Conservation (phyloP, 2,888 invertebrate genomes). For the Caenorhabditis japonica region DNA sequence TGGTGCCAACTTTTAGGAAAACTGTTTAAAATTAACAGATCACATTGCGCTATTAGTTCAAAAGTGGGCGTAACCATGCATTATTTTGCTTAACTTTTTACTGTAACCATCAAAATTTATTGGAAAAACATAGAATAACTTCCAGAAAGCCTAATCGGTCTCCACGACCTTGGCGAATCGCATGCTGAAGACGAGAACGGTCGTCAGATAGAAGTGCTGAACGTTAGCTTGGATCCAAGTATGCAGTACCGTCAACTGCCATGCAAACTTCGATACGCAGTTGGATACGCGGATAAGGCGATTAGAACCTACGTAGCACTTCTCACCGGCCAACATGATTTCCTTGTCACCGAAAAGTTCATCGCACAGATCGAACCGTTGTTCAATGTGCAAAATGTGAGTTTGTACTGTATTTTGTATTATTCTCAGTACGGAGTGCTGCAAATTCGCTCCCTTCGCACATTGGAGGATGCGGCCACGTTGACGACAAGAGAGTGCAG, state of each 20-base stretch:
- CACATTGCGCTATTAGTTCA: too few species aligned
- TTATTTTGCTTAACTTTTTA: too few species aligned
- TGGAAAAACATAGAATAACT: too few species aligned
- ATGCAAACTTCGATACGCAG: conserved; percentile 61
- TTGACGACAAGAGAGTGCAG: too few species aligned
- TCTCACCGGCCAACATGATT: conserved; percentile 60
- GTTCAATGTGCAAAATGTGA: conserved; percentile 50
- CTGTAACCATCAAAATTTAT: too few species aligned
- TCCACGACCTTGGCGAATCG: conserved; percentile 62
- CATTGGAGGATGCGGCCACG: too few species aligned
- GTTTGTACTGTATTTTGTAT: not conserved
- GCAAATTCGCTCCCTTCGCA: too few species aligned
- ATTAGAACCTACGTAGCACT: conserved; percentile 62
- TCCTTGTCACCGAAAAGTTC: conserved; percentile 59
- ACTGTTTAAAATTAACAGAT: too few species aligned
- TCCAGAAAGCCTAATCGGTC: conserved; percentile 54
- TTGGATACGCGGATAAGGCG: conserved; percentile 60
- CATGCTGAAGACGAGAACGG: conserved; percentile 55
- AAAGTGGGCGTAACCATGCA: too few species aligned
- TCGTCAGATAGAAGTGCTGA: conserved; percentile 51
- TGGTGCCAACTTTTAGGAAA: too few species aligned
- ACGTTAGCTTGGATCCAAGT: conserved; percentile 58
- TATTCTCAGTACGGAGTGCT: too few species aligned
- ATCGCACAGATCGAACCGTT: conserved; percentile 65
- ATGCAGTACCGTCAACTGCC: conserved; percentile 63